These are phyloP conservation scores for Megalops atlanticus DNA, from an alignment of 2,113 vertebrate genomes.

Conservation along the genomic window DNA sequence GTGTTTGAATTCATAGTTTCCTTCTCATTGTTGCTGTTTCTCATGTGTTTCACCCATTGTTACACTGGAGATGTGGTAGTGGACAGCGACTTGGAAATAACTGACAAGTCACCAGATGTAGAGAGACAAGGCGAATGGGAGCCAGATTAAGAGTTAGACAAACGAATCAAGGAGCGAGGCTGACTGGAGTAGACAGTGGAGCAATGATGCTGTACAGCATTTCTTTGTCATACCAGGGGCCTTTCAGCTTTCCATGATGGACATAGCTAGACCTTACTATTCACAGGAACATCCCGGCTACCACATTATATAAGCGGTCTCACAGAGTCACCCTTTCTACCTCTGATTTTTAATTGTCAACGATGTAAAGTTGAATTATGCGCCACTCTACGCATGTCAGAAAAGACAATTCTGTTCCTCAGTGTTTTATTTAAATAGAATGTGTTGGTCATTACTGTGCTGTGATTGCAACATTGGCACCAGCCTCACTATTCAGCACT, in stretches of 20 bases:
- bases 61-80: not conserved
- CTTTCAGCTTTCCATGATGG: not conserved
- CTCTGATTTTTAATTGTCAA: not conserved
- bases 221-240: not conserved
- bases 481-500: not conserved
- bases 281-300: not conserved
- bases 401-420: not conserved
- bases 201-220: not conserved
- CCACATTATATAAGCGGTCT: not conserved
- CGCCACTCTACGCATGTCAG: not conserved
- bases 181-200: constrained; percentile 11
- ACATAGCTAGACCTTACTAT: not conserved
- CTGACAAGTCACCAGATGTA: constrained; percentile 23
- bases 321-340: not conserved
- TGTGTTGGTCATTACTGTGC: not conserved
- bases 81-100: constrained; percentile 22
- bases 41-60: not conserved
- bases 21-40: not conserved
- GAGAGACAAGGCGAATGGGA: constrained; percentile 12
- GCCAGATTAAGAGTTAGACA: constrained; percentile 26
- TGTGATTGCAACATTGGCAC: not conserved
- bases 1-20: not conserved
- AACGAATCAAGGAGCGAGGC: constrained; percentile 5
- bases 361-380: not conserved
- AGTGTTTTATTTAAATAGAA: not conserved